phyloP scores from a whole-genome alignment of 2,888 invertebrate species.

The Portevinia maculata region DNA sequence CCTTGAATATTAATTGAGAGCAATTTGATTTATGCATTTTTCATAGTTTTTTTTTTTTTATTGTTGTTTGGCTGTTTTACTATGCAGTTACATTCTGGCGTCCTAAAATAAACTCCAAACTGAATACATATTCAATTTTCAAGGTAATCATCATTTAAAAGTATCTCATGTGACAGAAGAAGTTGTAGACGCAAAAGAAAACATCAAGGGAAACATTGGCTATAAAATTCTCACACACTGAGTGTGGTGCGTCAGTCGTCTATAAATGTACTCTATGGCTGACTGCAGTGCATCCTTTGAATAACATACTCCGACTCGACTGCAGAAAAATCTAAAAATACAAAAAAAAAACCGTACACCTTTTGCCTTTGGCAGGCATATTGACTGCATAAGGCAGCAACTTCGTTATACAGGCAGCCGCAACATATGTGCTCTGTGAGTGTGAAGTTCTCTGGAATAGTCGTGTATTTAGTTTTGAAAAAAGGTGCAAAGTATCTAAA shows the following conservation, averaged over 20 bases:
- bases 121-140: slow-evolving; percentile 51
- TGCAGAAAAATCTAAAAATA: slow-evolving; percentile 73
- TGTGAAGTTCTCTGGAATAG: slow-evolving; percentile 46
- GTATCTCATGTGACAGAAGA: slow-evolving; percentile 61
- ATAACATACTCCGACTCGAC: slow-evolving; percentile 45
- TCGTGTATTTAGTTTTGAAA: slow-evolving; percentile 55
- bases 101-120: slow-evolving; percentile 56
- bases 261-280: slow-evolving; percentile 35
- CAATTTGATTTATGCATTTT: slow-evolving; percentile 66
- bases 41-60: slow-evolving; percentile 47
- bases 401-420: not conserved
- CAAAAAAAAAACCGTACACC: slow-evolving; percentile 54
- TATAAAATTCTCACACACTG: slow-evolving; percentile 66
- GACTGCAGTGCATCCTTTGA: slow-evolving; percentile 52
- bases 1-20: slow-evolving; percentile 64
- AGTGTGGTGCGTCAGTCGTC: slow-evolving; percentile 62
- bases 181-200: slow-evolving; percentile 12
- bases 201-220: slow-evolving; percentile 23
- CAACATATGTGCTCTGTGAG: slow-evolving; percentile 34
- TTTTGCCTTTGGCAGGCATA: slow-evolving; percentile 67
- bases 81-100: not conserved
- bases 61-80: slow-evolving; percentile 44
- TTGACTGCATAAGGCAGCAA: slow-evolving; percentile 57
- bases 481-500: slow-evolving; percentile 71
- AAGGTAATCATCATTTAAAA: slow-evolving; percentile 68